phyloP scores from a whole-genome alignment of 2,113 vertebrate species.

The Callospermophilus lateralis region DNA sequence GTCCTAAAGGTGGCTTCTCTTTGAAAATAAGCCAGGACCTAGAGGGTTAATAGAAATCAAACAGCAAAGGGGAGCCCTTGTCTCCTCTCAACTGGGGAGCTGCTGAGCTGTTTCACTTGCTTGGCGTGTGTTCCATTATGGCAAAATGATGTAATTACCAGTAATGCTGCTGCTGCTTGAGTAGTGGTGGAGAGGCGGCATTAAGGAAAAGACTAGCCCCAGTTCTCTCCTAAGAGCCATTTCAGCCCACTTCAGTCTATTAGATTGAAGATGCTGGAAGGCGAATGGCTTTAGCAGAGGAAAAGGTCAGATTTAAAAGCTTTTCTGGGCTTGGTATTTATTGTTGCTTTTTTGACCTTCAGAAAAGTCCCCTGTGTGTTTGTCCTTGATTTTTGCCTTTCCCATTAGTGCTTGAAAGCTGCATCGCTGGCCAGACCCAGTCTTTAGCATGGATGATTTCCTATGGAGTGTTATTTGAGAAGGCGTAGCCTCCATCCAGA shows the following conservation, averaged over 20 bases:
- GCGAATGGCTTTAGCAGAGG: constrained; percentile 75
- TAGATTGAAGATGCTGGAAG: constrained; percentile 79
- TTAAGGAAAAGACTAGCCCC: constrained; percentile 74
- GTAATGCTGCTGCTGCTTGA: constrained; percentile 73
- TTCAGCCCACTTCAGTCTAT: constrained; percentile 81
- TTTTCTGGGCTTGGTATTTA: constrained; percentile 82
- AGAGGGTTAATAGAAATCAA: constrained; percentile 73
- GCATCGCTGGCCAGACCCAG: constrained; percentile 32
- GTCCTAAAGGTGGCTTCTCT: constrained; percentile 25
- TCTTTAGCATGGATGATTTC: constrained; percentile 53
- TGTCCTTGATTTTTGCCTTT: constrained; percentile 78
- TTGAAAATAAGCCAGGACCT: constrained; percentile 59
- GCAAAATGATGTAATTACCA: constrained; percentile 84
- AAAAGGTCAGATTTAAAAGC: constrained; percentile 85
- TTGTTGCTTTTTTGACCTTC: constrained; percentile 83
- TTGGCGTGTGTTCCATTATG: constrained; percentile 77
- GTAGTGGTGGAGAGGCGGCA: constrained; percentile 66
- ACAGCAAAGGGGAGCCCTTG: not conserved
- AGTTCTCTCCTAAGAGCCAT: constrained; percentile 79
- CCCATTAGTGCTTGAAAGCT: constrained; percentile 72
- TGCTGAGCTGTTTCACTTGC: constrained; percentile 54
- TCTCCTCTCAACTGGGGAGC: constrained; percentile 48
- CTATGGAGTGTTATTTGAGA: constrained; percentile 43
- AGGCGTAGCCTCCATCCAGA: not conserved
- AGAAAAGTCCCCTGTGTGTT: constrained; percentile 79